phyloP scores from a whole-genome alignment of 2,888 invertebrate genomes.

The Cyclophora albipunctata region DNA sequence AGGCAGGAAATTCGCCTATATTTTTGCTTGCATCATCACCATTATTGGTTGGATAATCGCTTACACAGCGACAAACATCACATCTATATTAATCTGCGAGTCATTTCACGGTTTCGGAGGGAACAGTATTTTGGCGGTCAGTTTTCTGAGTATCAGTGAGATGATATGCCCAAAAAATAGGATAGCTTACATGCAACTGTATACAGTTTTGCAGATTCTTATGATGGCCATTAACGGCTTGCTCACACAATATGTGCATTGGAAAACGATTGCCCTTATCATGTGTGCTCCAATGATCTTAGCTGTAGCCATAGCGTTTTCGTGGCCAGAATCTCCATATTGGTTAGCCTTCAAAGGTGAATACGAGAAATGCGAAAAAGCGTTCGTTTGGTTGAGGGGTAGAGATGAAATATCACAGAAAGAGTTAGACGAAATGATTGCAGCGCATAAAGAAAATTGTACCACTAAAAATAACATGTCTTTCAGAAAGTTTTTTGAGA shows the following conservation, averaged over 20 bases:
- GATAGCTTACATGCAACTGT: conserved; percentile 10
- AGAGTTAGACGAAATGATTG: conserved; percentile 14
- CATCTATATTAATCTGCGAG: conserved; percentile 10
- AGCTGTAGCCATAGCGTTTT: conserved; percentile 7
- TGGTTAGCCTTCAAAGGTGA: conserved; percentile 21
- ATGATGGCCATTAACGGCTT: conserved; percentile 11
- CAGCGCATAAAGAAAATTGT: conserved; percentile 2
- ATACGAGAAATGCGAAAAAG: conserved; percentile 15
- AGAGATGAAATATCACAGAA: conserved; percentile 8
- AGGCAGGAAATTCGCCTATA: conserved; percentile 16
- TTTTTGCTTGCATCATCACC: conserved; percentile 12
- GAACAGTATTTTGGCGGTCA: conserved; percentile 13
- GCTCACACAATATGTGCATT: conserved; percentile 11
- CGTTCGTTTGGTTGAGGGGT: conserved; percentile 19
- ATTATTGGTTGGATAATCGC: conserved; percentile 14
- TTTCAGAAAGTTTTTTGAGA: conserved; percentile 1
- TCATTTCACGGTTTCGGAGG: conserved; percentile 14
- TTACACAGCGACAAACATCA: conserved; percentile 5
- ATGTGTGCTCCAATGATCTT: conserved; percentile 12
- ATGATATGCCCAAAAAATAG: conserved; percentile 16
- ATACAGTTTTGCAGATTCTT: conserved; percentile 6
- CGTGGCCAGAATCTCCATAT: conserved; percentile 21
- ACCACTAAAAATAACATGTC: background rate
- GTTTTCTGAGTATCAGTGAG: conserved; percentile 13
- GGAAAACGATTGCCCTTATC: conserved; percentile 14